Percentiles rank a stretch among this genome's conserved stretches.
Evolutionary conservation across 2,113 vertebrate genomes (phyloP).

Genomic region (Prietella phreatophila): DNA sequence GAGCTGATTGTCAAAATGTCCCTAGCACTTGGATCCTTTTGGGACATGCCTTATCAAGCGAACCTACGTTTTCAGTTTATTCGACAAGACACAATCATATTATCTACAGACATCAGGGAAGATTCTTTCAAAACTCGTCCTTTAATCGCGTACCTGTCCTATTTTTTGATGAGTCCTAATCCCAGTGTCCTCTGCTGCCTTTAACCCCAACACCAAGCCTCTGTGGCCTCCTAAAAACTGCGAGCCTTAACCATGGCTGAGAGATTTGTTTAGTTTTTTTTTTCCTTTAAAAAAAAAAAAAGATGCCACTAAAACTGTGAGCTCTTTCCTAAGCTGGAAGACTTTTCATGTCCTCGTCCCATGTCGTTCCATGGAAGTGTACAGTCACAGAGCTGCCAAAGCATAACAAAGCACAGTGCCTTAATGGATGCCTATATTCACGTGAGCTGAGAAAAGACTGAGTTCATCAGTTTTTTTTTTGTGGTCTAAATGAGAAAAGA

Average conservation of each 20-base stretch:
- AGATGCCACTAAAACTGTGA: conserved; percentile 92
- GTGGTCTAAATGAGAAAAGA: conserved; percentile 42
- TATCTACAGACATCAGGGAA: conserved; percentile 27
- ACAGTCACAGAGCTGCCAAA: conserved; percentile 93
- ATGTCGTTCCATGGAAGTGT: conserved; percentile 76
- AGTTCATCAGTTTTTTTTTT: conserved; percentile 13
- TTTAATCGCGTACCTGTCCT: background rate
- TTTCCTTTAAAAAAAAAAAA: conserved; percentile 67
- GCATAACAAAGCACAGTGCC: conserved; percentile 94
- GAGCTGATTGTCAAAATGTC: conserved; percentile 55
- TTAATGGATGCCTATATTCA: conserved; percentile 73
- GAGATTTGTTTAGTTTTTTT: conserved; percentile 53
- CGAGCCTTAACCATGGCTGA: conserved; percentile 89
- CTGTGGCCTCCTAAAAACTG: conserved; percentile 67
- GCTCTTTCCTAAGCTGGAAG: conserved; percentile 88
- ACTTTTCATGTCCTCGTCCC: conserved; percentile 79
- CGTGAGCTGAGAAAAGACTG: conserved; percentile 43
- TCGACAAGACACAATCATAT: conserved; percentile 27
- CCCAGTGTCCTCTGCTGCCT: conserved; percentile 63
- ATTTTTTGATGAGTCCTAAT: conserved; percentile 6
- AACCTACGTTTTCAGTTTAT: conserved; percentile 29
- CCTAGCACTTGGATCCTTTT: conserved; percentile 68
- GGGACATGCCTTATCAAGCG: conserved; percentile 58
- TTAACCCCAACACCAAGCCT: conserved; percentile 59
- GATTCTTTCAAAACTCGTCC: conserved; percentile 34